Evolutionary conservation across 2,888 invertebrate species (phyloP).

Genomic region (Eustalomyia histrio): DNA sequence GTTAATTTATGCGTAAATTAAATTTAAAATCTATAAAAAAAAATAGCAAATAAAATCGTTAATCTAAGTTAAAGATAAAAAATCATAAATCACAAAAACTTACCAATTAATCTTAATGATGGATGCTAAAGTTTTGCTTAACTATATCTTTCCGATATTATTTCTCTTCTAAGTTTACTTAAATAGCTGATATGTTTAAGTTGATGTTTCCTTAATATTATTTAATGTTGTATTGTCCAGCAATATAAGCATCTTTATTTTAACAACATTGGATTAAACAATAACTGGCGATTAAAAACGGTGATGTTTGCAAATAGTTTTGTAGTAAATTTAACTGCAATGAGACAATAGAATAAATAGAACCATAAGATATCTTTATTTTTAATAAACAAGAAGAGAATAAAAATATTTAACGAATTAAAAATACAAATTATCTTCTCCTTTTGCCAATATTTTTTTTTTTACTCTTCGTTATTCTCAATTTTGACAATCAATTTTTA

Average conservation of each 20-base stretch:
- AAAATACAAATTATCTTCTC: no score
- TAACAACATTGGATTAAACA: conserved; percentile 45
- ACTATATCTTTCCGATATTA: conserved; percentile 12
- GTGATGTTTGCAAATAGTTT: background rate
- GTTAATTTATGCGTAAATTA: background rate
- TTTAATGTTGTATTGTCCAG: conserved; percentile 39
- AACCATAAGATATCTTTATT: background rate
- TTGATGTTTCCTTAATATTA: conserved; percentile 44
- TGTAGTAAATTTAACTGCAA: conserved; percentile 43
- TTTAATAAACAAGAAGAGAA: no score
- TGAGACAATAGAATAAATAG: conserved; percentile 14
- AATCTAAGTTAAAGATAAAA: background rate
- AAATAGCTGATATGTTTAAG: no score
- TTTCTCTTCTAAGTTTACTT: conserved; percentile 15
- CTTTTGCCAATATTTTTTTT: background rate
- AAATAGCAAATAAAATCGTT: background rate
- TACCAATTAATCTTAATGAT: conserved; percentile 47
- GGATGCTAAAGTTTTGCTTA: background rate
- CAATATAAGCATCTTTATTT: conserved; percentile 52
- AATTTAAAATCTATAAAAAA: background rate
- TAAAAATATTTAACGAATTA: no score
- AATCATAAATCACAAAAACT: background rate
- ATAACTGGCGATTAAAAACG: background rate
- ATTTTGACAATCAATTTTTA: conserved; percentile 2
- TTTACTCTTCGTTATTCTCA: background rate